Base-by-base conservation (phyloP, 2,797 vertebrate species). In the Selene dorsalis region DNA sequence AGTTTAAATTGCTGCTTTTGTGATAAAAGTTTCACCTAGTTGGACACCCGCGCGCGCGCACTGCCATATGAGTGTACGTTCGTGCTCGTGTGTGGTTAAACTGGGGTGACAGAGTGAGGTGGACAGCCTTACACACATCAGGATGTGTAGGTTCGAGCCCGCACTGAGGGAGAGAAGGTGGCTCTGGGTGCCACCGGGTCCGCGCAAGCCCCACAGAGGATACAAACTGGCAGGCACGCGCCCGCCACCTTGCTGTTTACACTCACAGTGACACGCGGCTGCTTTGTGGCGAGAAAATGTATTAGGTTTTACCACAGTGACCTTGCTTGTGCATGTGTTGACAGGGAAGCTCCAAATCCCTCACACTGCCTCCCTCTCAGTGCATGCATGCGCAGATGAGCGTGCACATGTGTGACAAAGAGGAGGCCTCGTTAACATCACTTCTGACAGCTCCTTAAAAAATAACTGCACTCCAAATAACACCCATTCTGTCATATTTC, bases 291-390 rank as follows among this genome's bases (percentile, higher is more conserved):
- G 59, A 59, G 55, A 32, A 55, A n/a, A 17, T 13, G 66, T 64
- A 26, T 76, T n/a, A 64, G 52, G 69, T 76, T 91, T 77, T 57
- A 68, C 63, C 76, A 78, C 66, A 20, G 30, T 88, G 89, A 89
- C 89, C 91, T 92, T 92, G 85, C n/a, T 28, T 9, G 53, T 55
- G 26, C 22, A 2, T 18, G 65, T 79, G 63, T 63, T 28, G 66
- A 70, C 73, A 28, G 50, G 41, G 28, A 30, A 58, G 72, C 72
- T 61, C 30, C 41, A 67, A 6, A 1, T 32, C 35, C 24, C n/a
- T 43, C 55, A 28, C 52, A 18, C 26, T 65, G 26, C 38, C 45
- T 47, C 10, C 32, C 32, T 28, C 30, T 12, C 12, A 39, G 53
- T 35, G 4, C 41, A 41, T 8, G 6, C 66, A 52, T 17, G 9